Evolutionary conservation across 2,888 invertebrate genomes (phyloP).

Genomic region (Teleogryllus oceanicus): DNA sequence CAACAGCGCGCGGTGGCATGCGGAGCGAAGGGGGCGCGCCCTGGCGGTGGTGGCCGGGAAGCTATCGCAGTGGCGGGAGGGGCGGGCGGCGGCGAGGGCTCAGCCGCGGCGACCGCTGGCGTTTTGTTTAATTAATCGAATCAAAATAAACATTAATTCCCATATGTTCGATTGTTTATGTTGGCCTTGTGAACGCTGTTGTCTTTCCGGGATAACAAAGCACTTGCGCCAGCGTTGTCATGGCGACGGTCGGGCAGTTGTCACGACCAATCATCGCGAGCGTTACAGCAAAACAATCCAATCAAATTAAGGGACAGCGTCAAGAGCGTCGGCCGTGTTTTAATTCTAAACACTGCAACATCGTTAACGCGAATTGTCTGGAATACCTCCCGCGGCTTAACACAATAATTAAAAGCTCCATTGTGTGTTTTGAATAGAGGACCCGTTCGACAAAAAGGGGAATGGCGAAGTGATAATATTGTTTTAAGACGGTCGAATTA

Average conservation of each 20-base stretch:
- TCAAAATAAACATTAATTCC: conserved; percentile 18
- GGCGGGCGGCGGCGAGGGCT: not conserved
- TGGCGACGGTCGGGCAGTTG: conserved; percentile 1
- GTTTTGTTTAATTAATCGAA: conserved; percentile 1
- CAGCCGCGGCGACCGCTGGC: not conserved
- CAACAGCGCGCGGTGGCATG: too few relatives aligned
- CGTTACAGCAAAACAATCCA: conserved; percentile 18
- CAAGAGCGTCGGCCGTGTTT: not conserved
- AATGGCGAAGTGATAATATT: conserved; percentile 1
- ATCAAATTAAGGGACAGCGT: not conserved
- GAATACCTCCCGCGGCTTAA: not conserved
- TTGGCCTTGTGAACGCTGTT: not conserved
- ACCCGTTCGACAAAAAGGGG: not conserved
- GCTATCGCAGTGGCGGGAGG: not conserved
- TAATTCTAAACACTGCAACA: conserved; percentile 1
- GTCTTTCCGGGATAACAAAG: not conserved
- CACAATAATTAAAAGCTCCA: not conserved
- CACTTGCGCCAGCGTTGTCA: not conserved
- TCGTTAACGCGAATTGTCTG: conserved; percentile 8
- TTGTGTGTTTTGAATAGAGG: not conserved
- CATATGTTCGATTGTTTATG: not conserved
- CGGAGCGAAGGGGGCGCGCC: too few relatives aligned
- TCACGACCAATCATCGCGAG: conserved; percentile 9
- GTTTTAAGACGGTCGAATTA: conserved; percentile 6
- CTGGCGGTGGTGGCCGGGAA: not conserved